Evolutionary conservation across 2,888 invertebrate species (phyloP), one percentile per base, ranked within the genome.

Genomic region (Chesias legatella): DNA sequence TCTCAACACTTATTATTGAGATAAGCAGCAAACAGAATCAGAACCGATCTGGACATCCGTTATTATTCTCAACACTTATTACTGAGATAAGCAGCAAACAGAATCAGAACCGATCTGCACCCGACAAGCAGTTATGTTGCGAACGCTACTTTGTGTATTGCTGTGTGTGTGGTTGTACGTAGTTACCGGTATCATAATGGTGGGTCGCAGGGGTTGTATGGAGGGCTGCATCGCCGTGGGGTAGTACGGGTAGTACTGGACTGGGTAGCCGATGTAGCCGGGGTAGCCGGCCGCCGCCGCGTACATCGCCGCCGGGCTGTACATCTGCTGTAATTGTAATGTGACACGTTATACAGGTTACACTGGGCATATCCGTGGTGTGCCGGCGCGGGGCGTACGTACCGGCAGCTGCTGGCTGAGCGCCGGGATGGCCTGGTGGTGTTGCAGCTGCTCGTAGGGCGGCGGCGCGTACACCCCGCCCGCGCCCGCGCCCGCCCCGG

Each of bases 111-210:
- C n/a, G n/a, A n/a, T n/a, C n/a, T n/a, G n/a, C n/a, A n/a, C n/a
- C n/a, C n/a, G n/a, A n/a, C n/a, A n/a, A n/a, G n/a, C n/a, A n/a
- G n/a, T n/a, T n/a, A n/a, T n/a, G n/a, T n/a, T n/a, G n/a, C n/a
- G n/a, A n/a, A n/a, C n/a, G n/a, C n/a, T n/a, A n/a, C n/a, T n/a
- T n/a, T n/a, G n/a, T n/a, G n/a, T n/a, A n/a, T n/a, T n/a, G 11
- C 7, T 4, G 10, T 6, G 29, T 34, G 24, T 17, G 4, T 29
- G 0, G 21, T 6, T 2, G n/a, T n/a, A n/a, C n/a, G n/a, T n/a
- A 65, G 91, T 90, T 71, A 94, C 94, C 64, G 94, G 93, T 68
- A 94, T 93, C 93, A 94, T 93, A 66, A 94, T 93, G 38, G 94
- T 93, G 56, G 94, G 93, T 63, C 94, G 89, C 66, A 90, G 89